phyloP scores from a whole-genome alignment of 2,797 vertebrate species.

The Champsocephalus esox region DNA sequence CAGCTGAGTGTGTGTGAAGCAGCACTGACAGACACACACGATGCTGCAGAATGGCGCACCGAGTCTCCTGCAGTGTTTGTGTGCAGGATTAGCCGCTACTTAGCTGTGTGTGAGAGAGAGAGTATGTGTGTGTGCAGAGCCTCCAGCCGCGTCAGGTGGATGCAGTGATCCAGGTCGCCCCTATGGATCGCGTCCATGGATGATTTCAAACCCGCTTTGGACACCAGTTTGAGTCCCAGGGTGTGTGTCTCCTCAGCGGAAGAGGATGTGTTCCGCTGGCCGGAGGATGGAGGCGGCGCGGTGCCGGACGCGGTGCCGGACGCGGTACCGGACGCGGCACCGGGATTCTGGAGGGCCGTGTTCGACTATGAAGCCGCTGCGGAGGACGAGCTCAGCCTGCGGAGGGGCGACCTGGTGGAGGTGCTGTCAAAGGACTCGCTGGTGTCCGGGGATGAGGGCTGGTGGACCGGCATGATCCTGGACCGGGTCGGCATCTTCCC shows the following conservation, averaged over 20 bases:
- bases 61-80: conserved; percentile 38
- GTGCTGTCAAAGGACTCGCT: conserved; percentile 95
- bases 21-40: conserved; percentile 11
- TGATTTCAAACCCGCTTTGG: conserved; percentile 88
- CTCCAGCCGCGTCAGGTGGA: conserved; percentile 76
- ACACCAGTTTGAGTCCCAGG: conserved; percentile 83
- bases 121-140: conserved; percentile 37
- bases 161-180: conserved; percentile 82
- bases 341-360: conserved; percentile 92
- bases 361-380: conserved; percentile 97
- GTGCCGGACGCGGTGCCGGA: conserved; percentile 69
- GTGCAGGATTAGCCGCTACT: conserved; percentile 71
- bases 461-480: conserved; percentile 96
- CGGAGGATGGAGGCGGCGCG: conserved; percentile 57
- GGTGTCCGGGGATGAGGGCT: conserved; percentile 96
- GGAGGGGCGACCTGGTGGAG: conserved; percentile 92
- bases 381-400: conserved; percentile 96
- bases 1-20: conserved; percentile 33
- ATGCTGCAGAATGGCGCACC: conserved; percentile 51
- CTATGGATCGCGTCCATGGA: conserved; percentile 97
- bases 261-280: conserved; percentile 82
- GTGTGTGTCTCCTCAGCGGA: conserved; percentile 65
- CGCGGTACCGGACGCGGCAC: conserved; percentile 51
- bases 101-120: conserved; percentile 50
- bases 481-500: conserved; percentile 94